Evolutionary conservation across 2,888 invertebrate genomes (phyloP).

Genomic region (Doris montereyensis): DNA sequence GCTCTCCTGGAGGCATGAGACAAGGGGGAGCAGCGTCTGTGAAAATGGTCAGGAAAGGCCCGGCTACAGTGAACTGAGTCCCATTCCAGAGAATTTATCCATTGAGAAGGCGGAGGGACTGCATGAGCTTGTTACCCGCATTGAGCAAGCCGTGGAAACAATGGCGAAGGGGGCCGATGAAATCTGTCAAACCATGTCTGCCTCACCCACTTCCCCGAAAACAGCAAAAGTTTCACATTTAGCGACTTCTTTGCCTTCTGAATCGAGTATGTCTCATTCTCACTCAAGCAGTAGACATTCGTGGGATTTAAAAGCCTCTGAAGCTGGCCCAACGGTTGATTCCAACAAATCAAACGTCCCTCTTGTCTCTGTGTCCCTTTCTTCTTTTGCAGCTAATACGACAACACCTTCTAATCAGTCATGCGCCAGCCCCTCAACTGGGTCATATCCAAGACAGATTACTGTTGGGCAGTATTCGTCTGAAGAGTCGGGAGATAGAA

Average conservation of each 20-base stretch:
- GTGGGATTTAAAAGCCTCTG: not conserved
- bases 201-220: no score
- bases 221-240: constrained; percentile 30
- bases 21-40: not conserved
- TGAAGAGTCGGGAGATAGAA: no score
- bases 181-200: not conserved
- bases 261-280: not conserved
- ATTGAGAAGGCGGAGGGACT: constrained; percentile 55
- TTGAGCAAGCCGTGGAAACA: constrained; percentile 33
- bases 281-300: not conserved
- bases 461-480: no score
- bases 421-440: not conserved
- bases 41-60: constrained; percentile 58
- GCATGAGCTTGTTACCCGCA: constrained; percentile 51
- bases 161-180: constrained; percentile 31
- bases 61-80: constrained; percentile 62
- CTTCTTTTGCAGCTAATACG: not conserved
- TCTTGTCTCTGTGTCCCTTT: not conserved
- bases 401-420: not conserved
- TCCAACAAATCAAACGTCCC: not conserved
- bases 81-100: constrained; percentile 47
- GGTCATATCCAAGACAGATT: no score
- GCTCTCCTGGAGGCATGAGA: not conserved
- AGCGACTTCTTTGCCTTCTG: constrained; percentile 20
- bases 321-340: not conserved